Evolutionary conservation across 2,113 vertebrate species (phyloP), one percentile per base, ranked within the genome.

Genomic region (Limanda limanda): DNA sequence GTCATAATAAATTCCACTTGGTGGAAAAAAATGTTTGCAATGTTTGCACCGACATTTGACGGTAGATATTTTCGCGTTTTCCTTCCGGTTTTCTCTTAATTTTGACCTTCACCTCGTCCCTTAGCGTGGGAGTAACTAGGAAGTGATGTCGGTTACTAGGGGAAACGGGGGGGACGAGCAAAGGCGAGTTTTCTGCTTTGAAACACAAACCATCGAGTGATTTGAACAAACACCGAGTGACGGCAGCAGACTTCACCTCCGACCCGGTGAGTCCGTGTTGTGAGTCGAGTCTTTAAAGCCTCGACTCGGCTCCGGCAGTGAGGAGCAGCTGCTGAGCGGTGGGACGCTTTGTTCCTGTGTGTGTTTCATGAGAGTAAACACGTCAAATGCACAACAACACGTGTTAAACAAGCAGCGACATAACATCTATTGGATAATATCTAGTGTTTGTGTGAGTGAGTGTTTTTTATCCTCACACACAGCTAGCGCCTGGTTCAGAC

Each of bases 71-170:
- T 83, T 83, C 60, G 83, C 79, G 31, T 74, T 87, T 76, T 68
- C 3, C 1, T 7, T 4, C 10, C 0, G 0, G 23, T 52, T 1
- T 42, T 24, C 1, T 0, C 13, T 2, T 0, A 24, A 1, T 31
- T 83, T 89, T 92, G 92, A 57, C n/a, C 86, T 63, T 79, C 42
- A 3, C 54, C 1, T 1, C 37, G 7, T 47, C 3, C 90, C 88
- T 85, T 92, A 93, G 81, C 25, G 68, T 84, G 24, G 71, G 69
- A 25, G 82, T 91, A 88, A 90, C 88, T 72, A 91, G 92, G 90
- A 91, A 89, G 67, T 86, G 55, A 5, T 0, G 40, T 24, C 10
- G 18, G 91, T 91, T 84, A 88, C 87, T 76, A 91, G 45, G 76
- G 66, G 51, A 40, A 24, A 52, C 56, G n/a, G 17, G 2, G 2